These are phyloP conservation scores for Embiotoca jacksoni DNA, from an alignment of 2,113 vertebrate genomes.

Conservation along the genomic window DNA sequence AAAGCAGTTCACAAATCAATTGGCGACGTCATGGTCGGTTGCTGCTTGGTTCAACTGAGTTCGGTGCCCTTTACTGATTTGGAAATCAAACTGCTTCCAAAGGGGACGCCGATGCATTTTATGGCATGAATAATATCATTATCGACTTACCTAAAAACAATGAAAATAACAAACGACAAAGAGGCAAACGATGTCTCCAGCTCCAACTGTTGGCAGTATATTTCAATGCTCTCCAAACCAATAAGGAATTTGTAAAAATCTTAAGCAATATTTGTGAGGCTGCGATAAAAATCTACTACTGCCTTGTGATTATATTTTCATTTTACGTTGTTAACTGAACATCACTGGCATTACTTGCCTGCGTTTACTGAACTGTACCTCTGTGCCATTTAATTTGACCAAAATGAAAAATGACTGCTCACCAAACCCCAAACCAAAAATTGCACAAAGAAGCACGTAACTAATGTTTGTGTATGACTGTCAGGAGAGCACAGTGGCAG, in stretches of 20 bases:
- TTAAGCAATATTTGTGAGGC: too few relatives aligned
- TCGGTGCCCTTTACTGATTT: too few relatives aligned
- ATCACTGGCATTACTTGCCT: not conserved
- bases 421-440: not conserved
- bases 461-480: constrained; percentile 20
- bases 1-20: too few relatives aligned
- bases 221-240: not conserved
- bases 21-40: too few relatives aligned
- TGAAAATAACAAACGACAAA: too few relatives aligned
- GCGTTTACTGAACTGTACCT: not conserved
- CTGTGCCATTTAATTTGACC: constrained; percentile 2
- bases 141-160: too few relatives aligned
- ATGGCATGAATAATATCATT: too few relatives aligned
- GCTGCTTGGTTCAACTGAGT: too few relatives aligned
- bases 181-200: too few relatives aligned
- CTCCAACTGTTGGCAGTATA: not conserved
- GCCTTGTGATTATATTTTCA: not conserved
- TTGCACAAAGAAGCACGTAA: constrained; percentile 14
- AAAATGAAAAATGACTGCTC: constrained; percentile 2
- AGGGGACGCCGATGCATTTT: too few relatives aligned
- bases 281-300: not conserved
- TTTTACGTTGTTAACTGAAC: not conserved
- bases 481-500: constrained; percentile 26
- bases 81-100: too few relatives aligned
- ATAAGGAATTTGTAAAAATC: not conserved